Percentiles rank a stretch among this genome's conserved stretches.
These are phyloP conservation scores for Muscina levida DNA, from an alignment of 2,888 invertebrate species.

Conservation along the genomic window DNA sequence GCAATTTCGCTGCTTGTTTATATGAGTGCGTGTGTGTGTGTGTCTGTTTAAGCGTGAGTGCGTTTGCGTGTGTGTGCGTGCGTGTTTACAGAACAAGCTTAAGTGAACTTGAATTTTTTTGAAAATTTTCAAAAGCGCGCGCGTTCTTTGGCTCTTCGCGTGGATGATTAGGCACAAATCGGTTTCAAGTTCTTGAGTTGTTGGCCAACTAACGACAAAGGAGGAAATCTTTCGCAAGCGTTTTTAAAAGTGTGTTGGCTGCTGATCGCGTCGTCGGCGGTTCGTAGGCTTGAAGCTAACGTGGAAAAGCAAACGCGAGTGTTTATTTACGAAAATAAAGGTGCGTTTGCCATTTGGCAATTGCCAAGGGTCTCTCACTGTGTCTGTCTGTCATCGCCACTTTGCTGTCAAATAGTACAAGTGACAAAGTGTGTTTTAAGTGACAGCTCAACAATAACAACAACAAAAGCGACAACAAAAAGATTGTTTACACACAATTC, in stretches of 20 bases:
- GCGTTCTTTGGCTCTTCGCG: conserved; percentile 37
- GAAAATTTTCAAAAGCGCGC: too few relatives aligned
- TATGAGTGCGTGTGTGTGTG: too few relatives aligned
- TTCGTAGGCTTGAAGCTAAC: too few relatives aligned
- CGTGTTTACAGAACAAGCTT: too few relatives aligned
- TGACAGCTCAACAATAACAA: neutral
- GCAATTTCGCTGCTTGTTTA: too few relatives aligned
- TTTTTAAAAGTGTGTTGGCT: conserved; percentile 48
- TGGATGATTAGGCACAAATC: conserved; percentile 43
- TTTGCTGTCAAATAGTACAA: conserved; percentile 26
- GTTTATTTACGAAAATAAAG: conserved; percentile 41
- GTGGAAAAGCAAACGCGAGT: too few relatives aligned
- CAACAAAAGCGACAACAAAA: conserved; percentile 17
- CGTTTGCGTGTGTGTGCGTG: too few relatives aligned
- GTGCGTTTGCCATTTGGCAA: conserved; percentile 60
- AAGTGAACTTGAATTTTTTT: too few relatives aligned
- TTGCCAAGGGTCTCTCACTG: conserved; percentile 28
- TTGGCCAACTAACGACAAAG: conserved; percentile 43
- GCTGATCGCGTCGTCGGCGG: too few relatives aligned
- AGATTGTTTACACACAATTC: conserved; percentile 24
- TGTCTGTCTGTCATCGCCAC: too few relatives aligned
- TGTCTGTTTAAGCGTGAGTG: too few relatives aligned
- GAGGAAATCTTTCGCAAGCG: conserved; percentile 57
- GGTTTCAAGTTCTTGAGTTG: conserved; percentile 50
- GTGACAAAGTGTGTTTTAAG: conserved; percentile 54